These are phyloP conservation scores for Tonatia bakeri DNA, from an alignment of 2,113 vertebrate genomes.

Conservation along the genomic window DNA sequence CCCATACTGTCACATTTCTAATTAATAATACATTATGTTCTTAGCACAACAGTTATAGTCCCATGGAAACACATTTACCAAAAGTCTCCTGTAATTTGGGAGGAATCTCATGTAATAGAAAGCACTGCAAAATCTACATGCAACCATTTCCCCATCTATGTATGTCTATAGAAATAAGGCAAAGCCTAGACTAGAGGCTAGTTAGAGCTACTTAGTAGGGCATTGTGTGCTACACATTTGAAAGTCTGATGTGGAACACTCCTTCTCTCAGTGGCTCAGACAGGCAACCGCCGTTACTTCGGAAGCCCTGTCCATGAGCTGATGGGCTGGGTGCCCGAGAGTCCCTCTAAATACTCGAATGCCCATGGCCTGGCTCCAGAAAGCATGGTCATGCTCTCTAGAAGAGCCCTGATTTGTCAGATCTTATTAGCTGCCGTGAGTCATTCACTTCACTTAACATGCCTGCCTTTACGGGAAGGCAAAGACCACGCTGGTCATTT, in stretches of 20 bases:
- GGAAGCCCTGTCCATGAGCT: background rate
- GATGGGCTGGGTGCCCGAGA: slow-evolving; percentile 9
- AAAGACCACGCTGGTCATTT: slow-evolving; percentile 21
- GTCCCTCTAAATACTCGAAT: slow-evolving; percentile 37
- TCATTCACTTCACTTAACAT: slow-evolving; percentile 32
- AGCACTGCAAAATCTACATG: background rate
- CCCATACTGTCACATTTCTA: background rate
- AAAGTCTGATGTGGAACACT: background rate
- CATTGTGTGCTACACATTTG: background rate
- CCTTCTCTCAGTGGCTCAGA: background rate
- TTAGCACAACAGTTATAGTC: background rate
- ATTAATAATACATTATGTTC: background rate
- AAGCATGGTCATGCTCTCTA: slow-evolving; percentile 14
- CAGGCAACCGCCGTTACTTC: background rate
- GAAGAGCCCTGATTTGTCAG: slow-evolving; percentile 31
- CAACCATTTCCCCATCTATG: background rate
- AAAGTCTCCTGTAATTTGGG: background rate
- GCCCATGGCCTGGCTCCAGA: slow-evolving; percentile 14
- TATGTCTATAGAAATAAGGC: background rate
- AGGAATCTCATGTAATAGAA: background rate
- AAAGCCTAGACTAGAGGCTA: background rate
- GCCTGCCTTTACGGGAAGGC: slow-evolving; percentile 47
- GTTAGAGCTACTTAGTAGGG: background rate
- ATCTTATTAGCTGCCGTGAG: background rate
- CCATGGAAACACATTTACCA: background rate